phyloP scores from a whole-genome alignment of 1,140 invertebrate species.

The Drosophila nikananu region DNA sequence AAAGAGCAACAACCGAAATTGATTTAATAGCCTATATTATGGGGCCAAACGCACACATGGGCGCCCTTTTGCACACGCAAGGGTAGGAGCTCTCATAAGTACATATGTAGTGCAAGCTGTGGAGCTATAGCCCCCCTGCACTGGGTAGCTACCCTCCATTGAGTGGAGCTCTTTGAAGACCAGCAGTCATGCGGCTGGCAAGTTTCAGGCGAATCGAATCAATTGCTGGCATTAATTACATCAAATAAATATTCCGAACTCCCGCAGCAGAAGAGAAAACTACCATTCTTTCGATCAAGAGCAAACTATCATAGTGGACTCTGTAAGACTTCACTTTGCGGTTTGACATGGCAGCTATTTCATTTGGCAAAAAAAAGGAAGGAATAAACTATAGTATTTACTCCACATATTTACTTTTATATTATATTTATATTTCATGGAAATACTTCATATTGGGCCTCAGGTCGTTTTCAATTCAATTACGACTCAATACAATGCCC shows the following conservation, averaged over 20 bases:
- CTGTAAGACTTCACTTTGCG: not conserved
- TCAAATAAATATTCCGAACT: not conserved
- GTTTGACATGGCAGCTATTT: not conserved
- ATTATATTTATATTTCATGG: constrained; percentile 10
- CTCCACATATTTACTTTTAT: not conserved
- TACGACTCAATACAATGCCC: constrained; percentile 33
- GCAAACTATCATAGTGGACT: not conserved
- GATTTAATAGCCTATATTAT: constrained; percentile 76
- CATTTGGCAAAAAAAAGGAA: not conserved
- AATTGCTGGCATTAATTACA: constrained; percentile 3
- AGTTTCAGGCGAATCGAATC: constrained; percentile 2
- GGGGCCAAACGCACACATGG: constrained; percentile 32
- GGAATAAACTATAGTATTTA: not conserved
- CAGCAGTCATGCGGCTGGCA: not conserved
- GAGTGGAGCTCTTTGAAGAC: not conserved
- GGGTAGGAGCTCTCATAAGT: not conserved
- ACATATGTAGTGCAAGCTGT: not conserved
- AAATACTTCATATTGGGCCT: constrained; percentile 12
- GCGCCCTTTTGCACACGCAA: constrained; percentile 4
- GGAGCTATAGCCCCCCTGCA: not conserved
- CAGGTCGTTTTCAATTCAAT: constrained; percentile 48
- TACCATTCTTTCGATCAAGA: not conserved
- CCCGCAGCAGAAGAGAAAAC: not conserved
- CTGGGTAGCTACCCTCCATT: not conserved
- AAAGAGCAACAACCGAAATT: constrained; percentile 76